Percentiles rank a stretch among this genome's conserved stretches.
Evolutionary conservation across 2,113 vertebrate genomes (phyloP).

Genomic region (Phalacrocorax carbo): DNA sequence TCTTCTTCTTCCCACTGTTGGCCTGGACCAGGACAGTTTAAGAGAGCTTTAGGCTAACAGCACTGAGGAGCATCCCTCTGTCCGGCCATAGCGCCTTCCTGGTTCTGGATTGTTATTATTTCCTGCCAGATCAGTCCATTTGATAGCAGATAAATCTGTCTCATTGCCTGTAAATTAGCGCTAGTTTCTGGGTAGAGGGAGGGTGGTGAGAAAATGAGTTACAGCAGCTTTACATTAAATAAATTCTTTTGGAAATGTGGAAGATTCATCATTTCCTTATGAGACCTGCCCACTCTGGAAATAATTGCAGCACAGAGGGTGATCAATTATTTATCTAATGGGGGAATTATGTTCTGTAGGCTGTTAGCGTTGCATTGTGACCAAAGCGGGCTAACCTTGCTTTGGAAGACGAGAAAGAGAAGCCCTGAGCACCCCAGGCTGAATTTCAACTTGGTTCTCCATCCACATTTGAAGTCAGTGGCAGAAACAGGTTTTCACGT

Average conservation of each 20-base stretch:
- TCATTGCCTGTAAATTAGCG: neutral
- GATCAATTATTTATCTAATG: conserved; percentile 33
- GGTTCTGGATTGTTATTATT: neutral
- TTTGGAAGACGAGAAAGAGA: neutral
- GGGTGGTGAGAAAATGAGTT: neutral
- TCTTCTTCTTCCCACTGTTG: neutral
- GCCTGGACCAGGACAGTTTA: neutral
- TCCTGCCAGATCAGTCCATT: neutral
- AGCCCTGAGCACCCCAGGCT: neutral
- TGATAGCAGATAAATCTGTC: conserved; percentile 4
- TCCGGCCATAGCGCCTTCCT: neutral
- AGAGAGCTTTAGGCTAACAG: neutral
- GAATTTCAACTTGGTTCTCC: neutral
- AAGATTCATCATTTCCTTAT: conserved; percentile 17
- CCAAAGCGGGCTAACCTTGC: neutral
- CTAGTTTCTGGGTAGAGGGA: neutral
- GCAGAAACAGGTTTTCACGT: neutral
- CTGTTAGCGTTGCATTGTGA: neutral
- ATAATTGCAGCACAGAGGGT: neutral
- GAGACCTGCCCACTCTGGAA: neutral
- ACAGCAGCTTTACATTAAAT: conserved; percentile 28
- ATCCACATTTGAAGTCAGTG: neutral
- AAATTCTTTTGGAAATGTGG: neutral
- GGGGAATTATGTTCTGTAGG: neutral
- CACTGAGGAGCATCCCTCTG: neutral